phyloP scores from a whole-genome alignment of 1,140 invertebrate genomes.

The Tetraneura akinire region DNA sequence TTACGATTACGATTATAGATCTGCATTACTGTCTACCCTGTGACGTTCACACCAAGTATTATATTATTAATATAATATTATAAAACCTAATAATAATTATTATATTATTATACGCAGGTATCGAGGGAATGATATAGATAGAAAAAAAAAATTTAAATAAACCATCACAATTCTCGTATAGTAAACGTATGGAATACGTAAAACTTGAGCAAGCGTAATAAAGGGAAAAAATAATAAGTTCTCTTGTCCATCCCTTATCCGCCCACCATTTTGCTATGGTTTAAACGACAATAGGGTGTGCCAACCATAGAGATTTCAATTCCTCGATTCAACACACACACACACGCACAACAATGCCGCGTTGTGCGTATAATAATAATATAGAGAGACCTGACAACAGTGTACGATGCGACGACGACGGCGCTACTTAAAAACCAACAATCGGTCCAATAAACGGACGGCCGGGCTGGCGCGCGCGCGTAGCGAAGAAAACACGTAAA shows the following conservation, averaged over 20 bases:
- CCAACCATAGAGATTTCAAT: constrained; percentile 38
- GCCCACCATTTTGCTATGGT: not conserved
- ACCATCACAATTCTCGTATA: not conserved
- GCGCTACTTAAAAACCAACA: not conserved
- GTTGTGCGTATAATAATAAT: not conserved
- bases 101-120: too few species aligned
- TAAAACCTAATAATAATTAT: too few species aligned
- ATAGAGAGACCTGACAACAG: constrained; percentile 21
- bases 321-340: constrained; percentile 3
- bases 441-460: not conserved
- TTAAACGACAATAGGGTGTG: constrained; percentile 38
- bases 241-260: constrained; percentile 4
- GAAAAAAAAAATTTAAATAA: too few species aligned
- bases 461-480: too few species aligned
- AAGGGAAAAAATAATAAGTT: not conserved
- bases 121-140: not conserved
- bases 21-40: too few species aligned
- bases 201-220: too few species aligned
- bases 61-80: too few species aligned
- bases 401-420: not conserved
- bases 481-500: not conserved
- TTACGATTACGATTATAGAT: too few species aligned
- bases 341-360: not conserved
- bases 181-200: too few species aligned
- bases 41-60: too few species aligned